phyloP scores from a whole-genome alignment of 2,888 invertebrate species.

The Boloria euphrosyne region DNA sequence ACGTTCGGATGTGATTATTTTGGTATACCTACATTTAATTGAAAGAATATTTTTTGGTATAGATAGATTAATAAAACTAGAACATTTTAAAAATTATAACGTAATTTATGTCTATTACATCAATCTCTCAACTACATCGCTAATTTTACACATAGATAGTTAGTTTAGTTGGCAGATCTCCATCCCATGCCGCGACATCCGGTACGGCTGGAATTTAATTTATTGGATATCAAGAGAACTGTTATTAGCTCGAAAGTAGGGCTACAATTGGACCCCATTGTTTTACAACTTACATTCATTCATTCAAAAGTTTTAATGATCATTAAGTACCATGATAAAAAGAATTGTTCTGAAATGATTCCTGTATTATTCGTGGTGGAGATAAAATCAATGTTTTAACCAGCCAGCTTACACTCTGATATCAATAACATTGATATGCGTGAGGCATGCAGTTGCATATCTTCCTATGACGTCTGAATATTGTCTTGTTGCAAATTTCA shows the following conservation, averaged over 20 bases:
- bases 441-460: conserved; percentile 1
- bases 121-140: conserved; percentile 29
- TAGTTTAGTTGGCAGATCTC: conserved; percentile 45
- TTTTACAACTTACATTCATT: conserved; percentile 42
- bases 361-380: conserved; percentile 34
- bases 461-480: not conserved
- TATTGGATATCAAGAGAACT: conserved; percentile 43
- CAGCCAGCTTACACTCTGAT: conserved; percentile 28
- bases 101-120: not conserved
- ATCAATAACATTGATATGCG: conserved; percentile 22
- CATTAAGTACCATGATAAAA: conserved; percentile 37
- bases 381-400: conserved; percentile 37
- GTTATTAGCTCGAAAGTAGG: conserved; percentile 40
- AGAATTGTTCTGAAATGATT: conserved; percentile 36
- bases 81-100: not conserved
- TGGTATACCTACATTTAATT: no score
- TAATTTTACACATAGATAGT: conserved; percentile 44
- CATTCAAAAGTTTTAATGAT: conserved; percentile 39
- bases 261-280: conserved; percentile 39
- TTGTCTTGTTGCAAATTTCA: not conserved
- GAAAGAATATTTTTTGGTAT: no score
- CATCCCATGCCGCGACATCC: conserved; percentile 40
- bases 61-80: no score
- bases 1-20: no score
- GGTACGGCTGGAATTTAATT: conserved; percentile 45